Evolutionary conservation across 2,113 vertebrate species (phyloP).

Genomic region (Neopipo cinnamomea): DNA sequence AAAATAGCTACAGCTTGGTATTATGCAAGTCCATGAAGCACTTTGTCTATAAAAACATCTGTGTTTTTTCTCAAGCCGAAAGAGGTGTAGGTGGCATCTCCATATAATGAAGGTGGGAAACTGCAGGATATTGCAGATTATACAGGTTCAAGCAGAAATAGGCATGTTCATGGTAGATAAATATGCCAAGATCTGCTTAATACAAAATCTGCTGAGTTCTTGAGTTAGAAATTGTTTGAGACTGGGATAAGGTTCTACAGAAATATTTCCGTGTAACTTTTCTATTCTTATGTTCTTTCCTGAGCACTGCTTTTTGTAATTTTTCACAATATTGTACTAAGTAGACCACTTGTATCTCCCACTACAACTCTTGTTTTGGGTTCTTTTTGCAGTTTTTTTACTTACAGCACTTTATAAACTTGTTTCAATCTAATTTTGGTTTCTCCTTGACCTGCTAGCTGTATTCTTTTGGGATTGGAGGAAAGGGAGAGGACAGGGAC

Average conservation of each 20-base stretch:
- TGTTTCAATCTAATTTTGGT: neutral
- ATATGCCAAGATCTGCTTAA: neutral
- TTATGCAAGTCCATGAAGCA: neutral
- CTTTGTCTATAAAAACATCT: neutral
- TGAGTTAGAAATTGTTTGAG: neutral
- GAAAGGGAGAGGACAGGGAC: no score
- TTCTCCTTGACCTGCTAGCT: neutral
- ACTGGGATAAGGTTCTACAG: neutral
- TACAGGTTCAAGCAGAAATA: neutral
- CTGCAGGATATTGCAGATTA: neutral
- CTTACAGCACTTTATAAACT: neutral
- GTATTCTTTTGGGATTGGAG: neutral
- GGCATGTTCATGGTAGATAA: neutral
- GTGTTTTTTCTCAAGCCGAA: neutral
- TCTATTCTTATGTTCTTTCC: neutral
- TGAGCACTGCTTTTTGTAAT: neutral
- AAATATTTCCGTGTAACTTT: neutral
- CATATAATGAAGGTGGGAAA: fast-evolving
- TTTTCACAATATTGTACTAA: neutral
- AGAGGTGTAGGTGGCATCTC: neutral
- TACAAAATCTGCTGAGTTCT: neutral
- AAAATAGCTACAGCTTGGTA: neutral
- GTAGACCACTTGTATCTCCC: neutral
- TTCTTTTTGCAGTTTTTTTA: neutral
- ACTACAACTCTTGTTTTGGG: neutral